Evolutionary conservation across 2,888 invertebrate species (phyloP), one percentile per base, ranked within the genome.

Genomic region (Marasmarcha lunaedactyla): DNA sequence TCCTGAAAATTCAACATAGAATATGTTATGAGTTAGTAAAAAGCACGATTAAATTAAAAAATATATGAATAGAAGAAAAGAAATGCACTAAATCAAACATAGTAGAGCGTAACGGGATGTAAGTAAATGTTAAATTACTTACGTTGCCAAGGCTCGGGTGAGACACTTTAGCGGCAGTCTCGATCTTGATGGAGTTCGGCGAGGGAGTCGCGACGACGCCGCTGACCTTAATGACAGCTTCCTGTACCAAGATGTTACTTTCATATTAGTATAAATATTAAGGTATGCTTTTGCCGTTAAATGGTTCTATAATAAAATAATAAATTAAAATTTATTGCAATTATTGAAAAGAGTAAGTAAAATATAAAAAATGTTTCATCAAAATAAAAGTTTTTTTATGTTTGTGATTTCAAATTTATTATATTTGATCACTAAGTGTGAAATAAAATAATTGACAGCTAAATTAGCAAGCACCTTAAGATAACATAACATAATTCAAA

Each of bases 101-200:
- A 25, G 5, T 6, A 25, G 25, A 25, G 25, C 6, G 9, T 9
- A 25, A 6, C 9, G 9, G 9, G 9, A 6, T 5, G 25, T 25
- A 25, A 25, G 25, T 25, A 6, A 6, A 25, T 25, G 6, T 25
- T 25, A 9, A 42, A 4, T 30, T 34, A 10, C 38, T 6, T 62
- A 78, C 79, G 30, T 52, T 55, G 46, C 78, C 78, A 40, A 79
- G 60, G 14, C 59, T 56, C 1, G 73, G 63, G 48, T 71, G 72
- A 0, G 69, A 63, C 40, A 74, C 38, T 37, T 63, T 52, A 1
- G 69, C 68, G 1, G 63, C 50, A 1, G 73, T 63, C 46, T 77
- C 76, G 1, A 79, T 57, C 48, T 64, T 68, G 48, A 76, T 40
- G 9, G 51, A 51, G 50, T 72, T 70, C 11, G 68, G 63, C 6